These are phyloP conservation scores for Seriola quinqueradiata DNA, from an alignment of 2,113 vertebrate genomes.

Conservation along the genomic window DNA sequence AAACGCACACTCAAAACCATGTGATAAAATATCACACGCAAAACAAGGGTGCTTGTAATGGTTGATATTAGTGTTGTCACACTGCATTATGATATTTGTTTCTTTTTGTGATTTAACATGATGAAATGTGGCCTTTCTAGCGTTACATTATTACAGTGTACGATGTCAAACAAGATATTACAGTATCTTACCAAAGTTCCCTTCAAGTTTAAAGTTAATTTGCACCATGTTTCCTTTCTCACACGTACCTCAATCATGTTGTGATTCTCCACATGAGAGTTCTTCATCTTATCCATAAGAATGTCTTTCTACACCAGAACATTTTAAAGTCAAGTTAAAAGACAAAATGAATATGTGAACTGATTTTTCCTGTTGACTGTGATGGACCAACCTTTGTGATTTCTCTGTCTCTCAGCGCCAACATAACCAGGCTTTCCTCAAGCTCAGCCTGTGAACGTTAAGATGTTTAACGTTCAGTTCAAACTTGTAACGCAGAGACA, in stretches of 20 bases:
- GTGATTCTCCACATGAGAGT: slow-evolving; percentile 78
- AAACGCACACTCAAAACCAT: not conserved
- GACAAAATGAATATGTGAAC: not conserved
- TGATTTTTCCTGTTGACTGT: not conserved
- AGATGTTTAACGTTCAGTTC: not conserved
- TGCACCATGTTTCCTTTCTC: not conserved
- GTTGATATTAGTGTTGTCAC: not conserved
- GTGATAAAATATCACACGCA: not conserved
- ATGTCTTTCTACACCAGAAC: slow-evolving; percentile 74
- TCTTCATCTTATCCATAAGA: slow-evolving; percentile 82
- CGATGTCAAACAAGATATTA: not conserved
- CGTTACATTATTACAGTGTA: not conserved
- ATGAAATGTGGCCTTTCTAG: not conserved
- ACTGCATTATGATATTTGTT: not conserved
- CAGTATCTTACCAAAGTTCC: not conserved
- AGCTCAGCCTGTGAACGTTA: slow-evolving; percentile 76
- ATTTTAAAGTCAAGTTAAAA: slow-evolving; percentile 13
- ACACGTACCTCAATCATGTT: slow-evolving; percentile 80
- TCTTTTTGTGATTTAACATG: not conserved
- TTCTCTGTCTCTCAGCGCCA: slow-evolving; percentile 80
- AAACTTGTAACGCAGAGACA: not conserved
- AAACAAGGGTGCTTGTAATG: not conserved
- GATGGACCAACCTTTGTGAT: slow-evolving; percentile 75
- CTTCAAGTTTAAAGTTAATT: not conserved
- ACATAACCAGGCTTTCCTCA: slow-evolving; percentile 71